These are phyloP conservation scores for Sebastiscus albofasciatus DNA, from an alignment of 2,797 vertebrate species.

Conservation along the genomic window DNA sequence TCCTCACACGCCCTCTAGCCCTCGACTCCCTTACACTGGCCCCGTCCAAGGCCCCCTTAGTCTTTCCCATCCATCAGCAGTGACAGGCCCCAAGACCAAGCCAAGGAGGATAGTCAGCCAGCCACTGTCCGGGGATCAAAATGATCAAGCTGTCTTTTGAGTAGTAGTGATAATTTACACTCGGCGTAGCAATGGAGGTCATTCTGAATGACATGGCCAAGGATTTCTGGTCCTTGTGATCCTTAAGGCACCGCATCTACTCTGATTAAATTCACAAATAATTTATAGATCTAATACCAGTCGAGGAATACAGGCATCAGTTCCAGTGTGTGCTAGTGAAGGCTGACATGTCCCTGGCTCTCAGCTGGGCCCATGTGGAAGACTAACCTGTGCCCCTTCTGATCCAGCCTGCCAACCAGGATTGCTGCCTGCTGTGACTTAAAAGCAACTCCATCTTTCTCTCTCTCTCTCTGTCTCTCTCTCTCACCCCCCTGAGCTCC, in stretches of 20 bases:
- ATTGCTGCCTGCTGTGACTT: slow-evolving; percentile 26
- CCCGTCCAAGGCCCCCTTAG: slow-evolving; percentile 52
- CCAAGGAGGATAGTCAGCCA: slow-evolving; percentile 46
- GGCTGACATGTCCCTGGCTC: slow-evolving; percentile 53
- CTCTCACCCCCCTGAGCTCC: neutral
- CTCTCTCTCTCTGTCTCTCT: neutral
- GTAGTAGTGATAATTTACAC: slow-evolving; percentile 51
- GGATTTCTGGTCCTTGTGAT: slow-evolving; percentile 33
- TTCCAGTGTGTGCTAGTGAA: slow-evolving; percentile 30
- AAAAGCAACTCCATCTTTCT: slow-evolving; percentile 21
- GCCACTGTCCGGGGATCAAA: slow-evolving; percentile 66
- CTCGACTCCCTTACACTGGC: slow-evolving; percentile 37
- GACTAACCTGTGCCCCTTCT: slow-evolving; percentile 47
- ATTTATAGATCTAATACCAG: slow-evolving; percentile 54
- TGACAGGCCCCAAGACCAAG: slow-evolving; percentile 54
- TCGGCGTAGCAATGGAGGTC: slow-evolving; percentile 20
- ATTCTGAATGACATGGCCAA: slow-evolving; percentile 40
- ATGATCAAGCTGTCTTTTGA: slow-evolving; percentile 53
- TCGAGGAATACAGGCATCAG: slow-evolving; percentile 25
- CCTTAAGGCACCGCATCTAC: slow-evolving; percentile 17
- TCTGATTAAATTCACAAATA: slow-evolving; percentile 53
- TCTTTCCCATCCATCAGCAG: slow-evolving; percentile 66
- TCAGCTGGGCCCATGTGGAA: slow-evolving; percentile 47
- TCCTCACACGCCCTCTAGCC: slow-evolving; percentile 79
- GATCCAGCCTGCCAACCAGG: slow-evolving; percentile 32